These are phyloP conservation scores for Siniperca scherzeri DNA, from an alignment of 2,797 vertebrate species.

Conservation along the genomic window DNA sequence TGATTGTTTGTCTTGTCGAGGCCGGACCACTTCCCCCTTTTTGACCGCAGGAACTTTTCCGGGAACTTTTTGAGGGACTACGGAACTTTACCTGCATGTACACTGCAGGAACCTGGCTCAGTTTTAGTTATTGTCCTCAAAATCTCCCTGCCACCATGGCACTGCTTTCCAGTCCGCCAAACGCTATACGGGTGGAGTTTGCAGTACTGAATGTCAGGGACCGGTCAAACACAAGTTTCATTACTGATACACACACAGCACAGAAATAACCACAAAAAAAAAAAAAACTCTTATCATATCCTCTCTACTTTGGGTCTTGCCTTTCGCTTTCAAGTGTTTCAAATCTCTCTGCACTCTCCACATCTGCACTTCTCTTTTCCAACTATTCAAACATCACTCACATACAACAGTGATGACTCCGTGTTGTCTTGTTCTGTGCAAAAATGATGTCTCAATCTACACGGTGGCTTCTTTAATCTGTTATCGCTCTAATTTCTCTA, in stretches of 20 bases:
- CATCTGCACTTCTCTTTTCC: neutral
- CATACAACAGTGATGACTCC: neutral
- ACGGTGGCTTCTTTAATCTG: neutral
- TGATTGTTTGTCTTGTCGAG: constrained; percentile 6
- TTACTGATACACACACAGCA: neutral
- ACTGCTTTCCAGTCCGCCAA: neutral
- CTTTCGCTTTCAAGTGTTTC: neutral
- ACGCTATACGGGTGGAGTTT: constrained; percentile 20
- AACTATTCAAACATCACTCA: neutral
- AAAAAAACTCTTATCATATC: neutral
- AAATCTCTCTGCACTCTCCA: neutral
- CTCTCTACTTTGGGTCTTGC: neutral
- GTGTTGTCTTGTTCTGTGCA: neutral
- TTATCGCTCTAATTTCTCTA: neutral
- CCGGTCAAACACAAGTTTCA: constrained; percentile 16
- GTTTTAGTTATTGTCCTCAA: constrained; percentile 13
- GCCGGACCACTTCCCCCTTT: neutral
- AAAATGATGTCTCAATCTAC: neutral
- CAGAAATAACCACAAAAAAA: neutral
- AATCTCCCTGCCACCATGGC: neutral
- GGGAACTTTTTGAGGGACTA: neutral
- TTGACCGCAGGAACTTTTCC: neutral
- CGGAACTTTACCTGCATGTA: constrained; percentile 11
- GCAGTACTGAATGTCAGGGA: neutral
- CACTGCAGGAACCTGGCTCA: neutral